phyloP scores from a whole-genome alignment of 2,797 vertebrate species.

The Graptemys geographica region DNA sequence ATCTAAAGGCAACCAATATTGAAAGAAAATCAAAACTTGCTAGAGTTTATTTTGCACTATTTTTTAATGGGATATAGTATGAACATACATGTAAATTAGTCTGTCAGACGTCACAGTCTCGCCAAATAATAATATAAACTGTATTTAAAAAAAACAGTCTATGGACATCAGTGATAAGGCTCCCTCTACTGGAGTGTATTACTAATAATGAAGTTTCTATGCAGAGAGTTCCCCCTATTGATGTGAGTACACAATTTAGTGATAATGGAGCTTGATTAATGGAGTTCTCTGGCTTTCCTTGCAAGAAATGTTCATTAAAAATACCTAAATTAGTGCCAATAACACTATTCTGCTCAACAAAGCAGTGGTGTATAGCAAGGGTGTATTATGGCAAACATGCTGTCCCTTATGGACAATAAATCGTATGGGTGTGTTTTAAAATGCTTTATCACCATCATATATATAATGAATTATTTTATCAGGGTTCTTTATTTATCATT shows the following conservation, averaged over 20 bases:
- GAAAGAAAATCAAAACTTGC: background rate
- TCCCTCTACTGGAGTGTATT: background rate
- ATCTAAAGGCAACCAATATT: background rate
- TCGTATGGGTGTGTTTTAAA: background rate
- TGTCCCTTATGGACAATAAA: background rate
- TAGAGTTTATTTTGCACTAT: background rate
- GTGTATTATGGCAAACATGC: slow-evolving; percentile 8
- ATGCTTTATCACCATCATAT: background rate
- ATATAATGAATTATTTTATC: slow-evolving; percentile 45
- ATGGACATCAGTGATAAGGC: background rate
- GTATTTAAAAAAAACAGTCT: background rate
- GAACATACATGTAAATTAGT: background rate
- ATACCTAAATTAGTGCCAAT: slow-evolving; percentile 1
- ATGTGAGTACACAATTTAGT: background rate
- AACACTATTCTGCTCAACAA: slow-evolving; percentile 37
- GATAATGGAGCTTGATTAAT: slow-evolving; percentile 13
- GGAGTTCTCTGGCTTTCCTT: slow-evolving; percentile 41
- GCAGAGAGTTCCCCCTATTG: background rate
- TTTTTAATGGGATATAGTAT: background rate
- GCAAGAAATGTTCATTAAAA: slow-evolving; percentile 29
- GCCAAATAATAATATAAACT: background rate
- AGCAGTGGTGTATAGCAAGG: slow-evolving; percentile 14
- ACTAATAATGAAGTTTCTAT: background rate
- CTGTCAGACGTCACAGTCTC: accelerated
- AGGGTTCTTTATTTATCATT: slow-evolving; percentile 56